A percentile compares a stretch with the other conserved stretches of the same genome.
phyloP scores from a whole-genome alignment of 92 coral and sea anemone genomes.

The Actinernus sp. region DNA sequence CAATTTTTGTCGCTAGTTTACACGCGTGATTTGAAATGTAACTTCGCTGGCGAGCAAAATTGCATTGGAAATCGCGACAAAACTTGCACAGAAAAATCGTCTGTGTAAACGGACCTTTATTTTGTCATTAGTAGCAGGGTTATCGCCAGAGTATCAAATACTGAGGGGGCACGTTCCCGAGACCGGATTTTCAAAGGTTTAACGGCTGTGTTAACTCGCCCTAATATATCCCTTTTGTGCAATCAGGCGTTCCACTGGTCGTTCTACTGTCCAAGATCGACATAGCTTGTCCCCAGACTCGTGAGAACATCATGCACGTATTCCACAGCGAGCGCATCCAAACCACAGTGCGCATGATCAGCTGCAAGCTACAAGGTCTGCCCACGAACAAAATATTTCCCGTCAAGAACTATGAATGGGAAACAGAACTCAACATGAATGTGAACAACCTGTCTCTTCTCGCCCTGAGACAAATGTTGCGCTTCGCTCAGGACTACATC shows the following conservation, averaged over 20 bases:
- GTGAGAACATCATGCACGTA: conserved; percentile 25
- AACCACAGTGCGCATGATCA: conserved; percentile 23
- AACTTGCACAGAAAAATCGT: no score
- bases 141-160: no score
- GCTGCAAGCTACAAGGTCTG: conserved; percentile 31
- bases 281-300: conserved; percentile 44
- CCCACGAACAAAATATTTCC: conserved; percentile 60
- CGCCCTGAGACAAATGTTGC: conserved; percentile 51
- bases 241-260: conserved; percentile 40
- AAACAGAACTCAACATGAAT: conserved; percentile 25
- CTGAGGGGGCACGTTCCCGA: no score
- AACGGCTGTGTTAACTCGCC: no score
- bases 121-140: no score
- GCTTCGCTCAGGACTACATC: conserved; percentile 43
- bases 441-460: conserved; percentile 31
- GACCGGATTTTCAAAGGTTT: no score
- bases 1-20: no score
- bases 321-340: conserved; percentile 39
- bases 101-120: no score
- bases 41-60: no score
- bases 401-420: conserved; percentile 62
- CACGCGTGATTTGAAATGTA: no score
- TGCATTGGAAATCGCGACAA: no score
- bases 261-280: conserved; percentile 52
- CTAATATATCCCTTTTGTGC: no score